Percentiles rank a stretch among this genome's conserved stretches.
Evolutionary conservation across 2,113 vertebrate species (phyloP).

Genomic region (Bufo bufo): DNA sequence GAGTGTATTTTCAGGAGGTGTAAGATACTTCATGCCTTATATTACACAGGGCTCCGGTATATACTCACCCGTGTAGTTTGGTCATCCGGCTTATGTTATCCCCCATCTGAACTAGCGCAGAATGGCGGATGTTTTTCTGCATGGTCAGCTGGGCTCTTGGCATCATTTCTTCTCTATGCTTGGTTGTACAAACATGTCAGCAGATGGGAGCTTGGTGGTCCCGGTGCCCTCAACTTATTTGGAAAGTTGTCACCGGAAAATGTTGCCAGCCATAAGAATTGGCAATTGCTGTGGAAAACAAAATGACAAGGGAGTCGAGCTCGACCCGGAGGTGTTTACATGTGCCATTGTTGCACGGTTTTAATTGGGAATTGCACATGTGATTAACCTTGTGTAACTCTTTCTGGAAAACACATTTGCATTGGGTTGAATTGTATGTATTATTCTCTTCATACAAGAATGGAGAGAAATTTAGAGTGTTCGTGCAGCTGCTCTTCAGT

Average conservation of each 20-base stretch:
- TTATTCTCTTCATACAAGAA: neutral
- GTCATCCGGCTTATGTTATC: neutral
- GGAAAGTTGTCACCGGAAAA: conserved; percentile 39
- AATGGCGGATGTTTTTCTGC: neutral
- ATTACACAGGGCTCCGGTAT: no score
- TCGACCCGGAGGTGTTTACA: conserved; percentile 17
- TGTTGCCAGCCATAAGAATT: conserved; percentile 10
- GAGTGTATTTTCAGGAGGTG: neutral
- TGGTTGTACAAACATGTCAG: conserved; percentile 24
- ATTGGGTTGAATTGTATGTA: neutral
- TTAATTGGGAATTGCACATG: conserved; percentile 31
- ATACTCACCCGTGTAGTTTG: neutral
- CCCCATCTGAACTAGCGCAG: neutral
- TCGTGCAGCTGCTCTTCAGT: neutral
- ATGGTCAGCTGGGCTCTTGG: neutral
- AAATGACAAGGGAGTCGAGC: neutral
- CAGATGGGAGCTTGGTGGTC: conserved; percentile 42
- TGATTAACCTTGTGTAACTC: conserved; percentile 12
- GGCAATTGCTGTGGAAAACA: conserved; percentile 33
- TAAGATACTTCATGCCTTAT: neutral
- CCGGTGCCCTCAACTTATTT: conserved; percentile 30
- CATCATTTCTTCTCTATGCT: neutral
- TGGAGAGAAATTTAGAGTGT: neutral
- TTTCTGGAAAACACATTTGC: neutral
- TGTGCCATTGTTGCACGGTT: conserved; percentile 15